phyloP scores from a whole-genome alignment of 2,113 vertebrate genomes.

The Bostrychus sinensis region DNA sequence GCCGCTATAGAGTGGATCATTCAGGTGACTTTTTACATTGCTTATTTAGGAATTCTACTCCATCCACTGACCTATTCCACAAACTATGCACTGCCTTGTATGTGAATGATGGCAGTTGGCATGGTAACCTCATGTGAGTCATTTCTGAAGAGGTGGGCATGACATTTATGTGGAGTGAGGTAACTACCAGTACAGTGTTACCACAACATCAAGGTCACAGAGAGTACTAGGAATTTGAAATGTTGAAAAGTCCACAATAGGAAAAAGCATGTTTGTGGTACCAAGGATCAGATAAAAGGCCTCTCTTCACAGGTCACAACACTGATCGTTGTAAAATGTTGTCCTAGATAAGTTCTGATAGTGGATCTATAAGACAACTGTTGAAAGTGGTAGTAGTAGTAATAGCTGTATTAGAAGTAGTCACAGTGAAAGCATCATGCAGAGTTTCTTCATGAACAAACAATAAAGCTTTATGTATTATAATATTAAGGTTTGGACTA shows the following conservation, averaged over 20 bases:
- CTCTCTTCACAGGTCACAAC: too few species aligned
- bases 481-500: too few species aligned
- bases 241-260: background rate
- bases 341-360: too few species aligned
- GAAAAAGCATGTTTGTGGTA: too few species aligned
- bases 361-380: too few species aligned
- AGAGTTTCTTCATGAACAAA: too few species aligned
- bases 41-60: constrained; percentile 42
- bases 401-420: too few species aligned
- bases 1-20: constrained; percentile 33
- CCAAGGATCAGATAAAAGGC: too few species aligned
- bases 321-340: too few species aligned
- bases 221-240: background rate
- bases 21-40: constrained; percentile 63
- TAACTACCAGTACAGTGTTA: background rate
- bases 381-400: too few species aligned
- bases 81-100: constrained; percentile 5
- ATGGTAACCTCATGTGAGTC: constrained; percentile 54
- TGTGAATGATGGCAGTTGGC: constrained; percentile 32
- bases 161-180: constrained; percentile 2
- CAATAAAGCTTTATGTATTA: too few species aligned
- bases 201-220: background rate
- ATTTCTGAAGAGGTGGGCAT: background rate
- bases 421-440: too few species aligned
- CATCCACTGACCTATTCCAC: constrained; percentile 35